Evolutionary conservation across 2,113 vertebrate species (phyloP).

Genomic region (Electrona antarctica): DNA sequence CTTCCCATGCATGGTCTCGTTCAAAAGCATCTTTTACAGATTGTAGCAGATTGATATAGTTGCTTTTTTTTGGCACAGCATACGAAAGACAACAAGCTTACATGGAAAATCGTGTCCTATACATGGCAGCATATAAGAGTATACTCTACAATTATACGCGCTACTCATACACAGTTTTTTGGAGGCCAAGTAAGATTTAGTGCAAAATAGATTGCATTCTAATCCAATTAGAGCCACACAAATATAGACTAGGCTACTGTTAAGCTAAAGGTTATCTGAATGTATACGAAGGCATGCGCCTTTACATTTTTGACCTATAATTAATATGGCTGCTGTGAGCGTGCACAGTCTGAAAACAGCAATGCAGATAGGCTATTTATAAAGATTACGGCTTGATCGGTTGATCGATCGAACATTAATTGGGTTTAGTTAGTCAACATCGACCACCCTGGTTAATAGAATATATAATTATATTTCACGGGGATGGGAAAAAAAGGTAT

Average conservation of each 20-base stretch:
- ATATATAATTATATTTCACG: too few species aligned
- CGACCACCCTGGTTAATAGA: too few species aligned
- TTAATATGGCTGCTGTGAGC: background rate
- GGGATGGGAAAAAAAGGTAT: too few species aligned
- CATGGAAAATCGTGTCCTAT: too few species aligned
- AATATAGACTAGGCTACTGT: background rate
- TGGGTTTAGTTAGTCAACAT: too few species aligned
- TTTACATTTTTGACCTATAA: background rate
- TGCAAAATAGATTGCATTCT: background rate
- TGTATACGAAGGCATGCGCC: background rate
- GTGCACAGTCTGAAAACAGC: background rate
- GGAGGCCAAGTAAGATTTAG: background rate
- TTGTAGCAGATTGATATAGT: background rate
- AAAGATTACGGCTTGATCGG: background rate
- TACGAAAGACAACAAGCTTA: constrained; percentile 13
- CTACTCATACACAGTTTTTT: too few species aligned
- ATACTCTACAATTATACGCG: background rate
- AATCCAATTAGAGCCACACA: background rate
- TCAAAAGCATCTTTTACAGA: too few species aligned
- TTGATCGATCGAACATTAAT: too few species aligned
- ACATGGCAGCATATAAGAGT: too few species aligned
- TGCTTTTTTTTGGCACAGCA: background rate
- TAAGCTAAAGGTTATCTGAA: background rate
- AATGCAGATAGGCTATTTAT: background rate
- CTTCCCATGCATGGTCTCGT: too few species aligned